Conservation (phyloP, 2,113 vertebrate genomes). For the Ellobius talpinus region DNA sequence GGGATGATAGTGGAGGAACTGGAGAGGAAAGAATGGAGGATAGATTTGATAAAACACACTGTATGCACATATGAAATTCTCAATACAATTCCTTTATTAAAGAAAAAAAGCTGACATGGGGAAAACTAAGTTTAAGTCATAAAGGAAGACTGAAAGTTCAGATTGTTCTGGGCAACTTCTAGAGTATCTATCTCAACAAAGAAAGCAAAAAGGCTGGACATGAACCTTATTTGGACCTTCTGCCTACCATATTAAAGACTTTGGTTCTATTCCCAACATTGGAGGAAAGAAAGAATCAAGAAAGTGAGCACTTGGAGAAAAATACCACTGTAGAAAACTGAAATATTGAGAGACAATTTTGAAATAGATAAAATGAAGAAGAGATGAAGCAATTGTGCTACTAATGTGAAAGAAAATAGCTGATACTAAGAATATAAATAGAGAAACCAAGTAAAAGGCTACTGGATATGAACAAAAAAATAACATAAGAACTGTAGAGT, state of each 20-base stretch:
- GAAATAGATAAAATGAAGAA: not conserved
- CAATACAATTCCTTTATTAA: not conserved
- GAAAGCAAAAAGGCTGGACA: not conserved
- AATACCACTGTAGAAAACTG: not conserved
- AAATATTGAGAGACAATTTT: not conserved
- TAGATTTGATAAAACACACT: not conserved
- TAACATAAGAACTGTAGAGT: not conserved
- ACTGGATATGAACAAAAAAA: not conserved
- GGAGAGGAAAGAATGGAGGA: not conserved
- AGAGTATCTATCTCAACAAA: not conserved
- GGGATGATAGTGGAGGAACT: not conserved
- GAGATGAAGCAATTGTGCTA: not conserved
- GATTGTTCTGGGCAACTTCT: not conserved
- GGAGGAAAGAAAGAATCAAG: not conserved
- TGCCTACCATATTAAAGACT: not conserved
- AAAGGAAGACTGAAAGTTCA: not conserved
- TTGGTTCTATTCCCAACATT: not conserved
- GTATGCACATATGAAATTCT: not conserved
- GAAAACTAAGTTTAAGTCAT: not conserved
- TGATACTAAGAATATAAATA: not conserved
- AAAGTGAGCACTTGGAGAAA: not conserved
- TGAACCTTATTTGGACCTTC: not conserved
- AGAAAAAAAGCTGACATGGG: not conserved
- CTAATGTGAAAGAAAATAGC: not conserved
- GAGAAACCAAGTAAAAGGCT: not conserved